These are phyloP conservation scores for Trichopria drosophilae DNA, from an alignment of 2,888 invertebrate species.

Conservation along the genomic window DNA sequence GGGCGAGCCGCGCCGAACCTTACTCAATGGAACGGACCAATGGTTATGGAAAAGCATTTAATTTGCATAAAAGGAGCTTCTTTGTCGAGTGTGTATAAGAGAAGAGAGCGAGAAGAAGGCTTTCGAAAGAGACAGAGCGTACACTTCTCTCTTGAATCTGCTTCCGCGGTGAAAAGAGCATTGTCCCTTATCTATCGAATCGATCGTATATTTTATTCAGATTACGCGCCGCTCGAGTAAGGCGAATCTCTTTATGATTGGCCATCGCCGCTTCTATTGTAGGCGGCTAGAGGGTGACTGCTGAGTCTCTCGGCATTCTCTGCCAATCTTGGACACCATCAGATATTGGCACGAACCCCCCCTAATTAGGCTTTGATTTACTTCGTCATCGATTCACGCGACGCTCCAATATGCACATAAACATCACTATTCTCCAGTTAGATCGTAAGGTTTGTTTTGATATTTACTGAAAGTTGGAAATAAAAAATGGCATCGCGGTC, in stretches of 20 bases:
- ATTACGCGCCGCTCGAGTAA: constrained; percentile 50
- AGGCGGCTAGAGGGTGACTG: constrained; percentile 17
- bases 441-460: too few relatives aligned
- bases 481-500: too few relatives aligned
- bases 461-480: too few relatives aligned
- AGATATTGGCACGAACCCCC: too few relatives aligned
- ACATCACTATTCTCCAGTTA: too few relatives aligned
- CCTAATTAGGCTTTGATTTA: too few relatives aligned
- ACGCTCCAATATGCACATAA: too few relatives aligned
- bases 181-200: constrained; percentile 59
- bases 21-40: constrained; percentile 59
- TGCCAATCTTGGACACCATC: too few relatives aligned
- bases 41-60: constrained; percentile 60
- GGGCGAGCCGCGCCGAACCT: constrained; percentile 48
- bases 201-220: constrained; percentile 59
- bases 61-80: constrained; percentile 59
- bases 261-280: constrained; percentile 51
- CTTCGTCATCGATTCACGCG: too few relatives aligned
- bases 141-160: constrained; percentile 16
- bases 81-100: constrained; percentile 49
- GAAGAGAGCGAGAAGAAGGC: constrained; percentile 25
- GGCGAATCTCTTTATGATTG: constrained; percentile 57
- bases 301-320: too few relatives aligned
- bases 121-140: constrained; percentile 36
- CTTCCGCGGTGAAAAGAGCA: constrained; percentile 55